phyloP scores from a whole-genome alignment of 2,797 vertebrate genomes.

The Melanotaenia boesemani region DNA sequence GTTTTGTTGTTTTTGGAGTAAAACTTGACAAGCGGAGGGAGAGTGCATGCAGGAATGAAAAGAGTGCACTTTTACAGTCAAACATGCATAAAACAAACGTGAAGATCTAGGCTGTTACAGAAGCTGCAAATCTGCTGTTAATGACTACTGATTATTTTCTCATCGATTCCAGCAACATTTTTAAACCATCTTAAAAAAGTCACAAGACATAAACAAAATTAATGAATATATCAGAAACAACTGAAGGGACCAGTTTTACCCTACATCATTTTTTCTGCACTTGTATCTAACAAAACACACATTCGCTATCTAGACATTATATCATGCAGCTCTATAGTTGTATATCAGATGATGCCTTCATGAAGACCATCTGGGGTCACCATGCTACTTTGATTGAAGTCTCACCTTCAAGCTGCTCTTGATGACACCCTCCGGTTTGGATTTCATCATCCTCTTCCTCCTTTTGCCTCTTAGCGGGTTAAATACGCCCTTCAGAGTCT shows the following conservation, averaged over 20 bases:
- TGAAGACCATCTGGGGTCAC: neutral
- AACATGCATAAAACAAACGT: no score
- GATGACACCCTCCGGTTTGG: conserved; percentile 23
- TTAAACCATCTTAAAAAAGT: no score
- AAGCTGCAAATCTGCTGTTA: neutral
- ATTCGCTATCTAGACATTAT: no score
- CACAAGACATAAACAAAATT: no score
- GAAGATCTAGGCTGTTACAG: neutral
- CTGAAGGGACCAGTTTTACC: no score
- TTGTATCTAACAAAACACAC: no score
- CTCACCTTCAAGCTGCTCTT: conserved; percentile 79
- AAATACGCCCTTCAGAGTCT: conserved; percentile 77
- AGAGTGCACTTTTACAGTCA: neutral
- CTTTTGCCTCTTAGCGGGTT: conserved; percentile 69
- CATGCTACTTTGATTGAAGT: no score
- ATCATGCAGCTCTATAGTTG: neutral
- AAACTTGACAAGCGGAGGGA: neutral
- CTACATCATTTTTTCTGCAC: no score
- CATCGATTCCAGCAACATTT: no score
- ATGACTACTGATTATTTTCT: neutral
- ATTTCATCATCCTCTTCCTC: conserved; percentile 46
- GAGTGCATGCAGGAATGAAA: no score
- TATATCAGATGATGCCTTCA: neutral
- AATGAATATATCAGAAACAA: no score
- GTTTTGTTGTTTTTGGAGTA: neutral